Evolutionary conservation across 2,888 invertebrate species (phyloP).

Genomic region (Caenorhabditis becei): DNA sequence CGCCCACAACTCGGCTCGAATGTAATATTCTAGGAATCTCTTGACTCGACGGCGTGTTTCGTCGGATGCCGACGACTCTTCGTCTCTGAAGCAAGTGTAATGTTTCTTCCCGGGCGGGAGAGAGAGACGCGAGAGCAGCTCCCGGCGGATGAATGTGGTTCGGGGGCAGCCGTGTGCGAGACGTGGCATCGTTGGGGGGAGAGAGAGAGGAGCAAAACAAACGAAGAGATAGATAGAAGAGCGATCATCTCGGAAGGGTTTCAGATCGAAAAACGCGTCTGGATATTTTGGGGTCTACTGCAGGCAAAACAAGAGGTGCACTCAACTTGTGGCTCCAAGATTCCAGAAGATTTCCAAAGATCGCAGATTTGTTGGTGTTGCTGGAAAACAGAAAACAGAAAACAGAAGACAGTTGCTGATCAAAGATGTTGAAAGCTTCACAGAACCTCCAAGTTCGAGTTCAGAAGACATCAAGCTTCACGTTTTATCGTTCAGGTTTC

Average conservation of each 20-base stretch:
- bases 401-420: too few species aligned
- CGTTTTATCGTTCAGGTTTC: too few species aligned
- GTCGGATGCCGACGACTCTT: slow-evolving; percentile 44
- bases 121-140: slow-evolving; percentile 18
- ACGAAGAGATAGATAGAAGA: slow-evolving; percentile 29
- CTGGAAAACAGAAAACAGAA: too few species aligned
- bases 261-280: slow-evolving; percentile 32
- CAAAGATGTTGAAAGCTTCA: too few species aligned
- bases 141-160: slow-evolving; percentile 47
- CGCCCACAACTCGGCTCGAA: slow-evolving; percentile 52
- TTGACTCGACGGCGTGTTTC: slow-evolving; percentile 53
- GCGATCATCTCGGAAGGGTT: slow-evolving; percentile 39
- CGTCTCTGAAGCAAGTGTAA: slow-evolving; percentile 45
- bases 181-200: slow-evolving; percentile 42
- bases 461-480: too few species aligned
- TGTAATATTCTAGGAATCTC: slow-evolving; percentile 60
- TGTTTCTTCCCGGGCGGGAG: slow-evolving; percentile 20
- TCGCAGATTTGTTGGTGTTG: neutral
- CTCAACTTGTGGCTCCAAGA: neutral
- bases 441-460: too few species aligned
- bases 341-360: neutral
- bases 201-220: slow-evolving; percentile 50
- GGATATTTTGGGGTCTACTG: neutral
- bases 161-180: slow-evolving; percentile 42
- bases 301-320: neutral